Evolutionary conservation across 2,888 invertebrate species (phyloP).

Genomic region (Onthophagus sagittarius): DNA sequence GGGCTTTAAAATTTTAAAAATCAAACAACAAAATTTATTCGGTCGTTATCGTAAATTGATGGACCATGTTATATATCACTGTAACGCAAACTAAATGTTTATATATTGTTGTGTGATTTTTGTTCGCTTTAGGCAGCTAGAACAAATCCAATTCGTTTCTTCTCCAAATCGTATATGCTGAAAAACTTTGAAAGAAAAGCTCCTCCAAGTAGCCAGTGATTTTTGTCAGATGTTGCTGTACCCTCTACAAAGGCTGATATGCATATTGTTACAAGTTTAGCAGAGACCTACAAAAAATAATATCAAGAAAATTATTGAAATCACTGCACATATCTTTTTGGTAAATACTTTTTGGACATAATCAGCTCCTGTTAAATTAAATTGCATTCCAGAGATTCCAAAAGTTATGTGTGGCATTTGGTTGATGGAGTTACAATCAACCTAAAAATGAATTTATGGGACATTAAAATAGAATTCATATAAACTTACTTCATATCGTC

Average conservation of each 20-base stretch:
- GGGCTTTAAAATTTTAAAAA: neutral
- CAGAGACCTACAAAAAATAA: conserved; percentile 40
- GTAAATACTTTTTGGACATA: conserved; percentile 53
- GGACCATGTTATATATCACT: neutral
- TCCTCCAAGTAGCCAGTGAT: conserved; percentile 49
- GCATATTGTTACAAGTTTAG: conserved; percentile 40
- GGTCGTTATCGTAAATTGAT: neutral
- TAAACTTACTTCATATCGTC: conserved; percentile 38
- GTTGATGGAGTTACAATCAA: conserved; percentile 59
- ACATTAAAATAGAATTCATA: neutral
- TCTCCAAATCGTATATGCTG: conserved; percentile 48
- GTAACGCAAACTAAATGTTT: neutral
- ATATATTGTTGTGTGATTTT: neutral
- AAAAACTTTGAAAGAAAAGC: conserved; percentile 52
- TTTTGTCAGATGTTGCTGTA: conserved; percentile 28
- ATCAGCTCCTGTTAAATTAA: conserved; percentile 58
- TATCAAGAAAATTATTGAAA: neutral
- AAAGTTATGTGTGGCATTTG: conserved; percentile 59
- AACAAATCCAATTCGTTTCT: conserved; percentile 47
- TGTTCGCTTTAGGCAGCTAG: conserved; percentile 36
- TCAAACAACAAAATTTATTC: neutral
- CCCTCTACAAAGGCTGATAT: conserved; percentile 48
- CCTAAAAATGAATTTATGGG: conserved; percentile 39
- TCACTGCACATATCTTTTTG: neutral
- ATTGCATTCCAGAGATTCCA: conserved; percentile 55